Evolutionary conservation across 2,797 vertebrate species (phyloP).

Genomic region (Rhyacichthys aspro): DNA sequence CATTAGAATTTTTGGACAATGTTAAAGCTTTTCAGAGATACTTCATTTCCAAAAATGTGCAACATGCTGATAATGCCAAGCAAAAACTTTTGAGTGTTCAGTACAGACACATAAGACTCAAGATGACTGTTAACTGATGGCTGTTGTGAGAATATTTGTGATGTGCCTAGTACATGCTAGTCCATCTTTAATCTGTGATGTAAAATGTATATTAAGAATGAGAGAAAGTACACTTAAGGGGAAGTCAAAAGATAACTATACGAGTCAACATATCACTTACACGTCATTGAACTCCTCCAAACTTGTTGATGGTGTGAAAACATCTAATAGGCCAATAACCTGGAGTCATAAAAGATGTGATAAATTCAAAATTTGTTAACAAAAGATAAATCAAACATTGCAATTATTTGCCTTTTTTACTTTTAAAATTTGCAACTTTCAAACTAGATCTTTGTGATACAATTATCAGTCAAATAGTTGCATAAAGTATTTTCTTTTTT

Average conservation of each 20-base stretch:
- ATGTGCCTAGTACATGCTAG: conserved; percentile 29
- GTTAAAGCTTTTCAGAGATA: too few species aligned
- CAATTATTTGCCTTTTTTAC: too few species aligned
- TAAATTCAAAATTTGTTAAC: too few species aligned
- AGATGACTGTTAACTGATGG: conserved; percentile 74
- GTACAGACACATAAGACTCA: conserved; percentile 16
- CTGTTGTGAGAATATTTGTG: conserved; percentile 63
- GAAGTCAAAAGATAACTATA: background rate
- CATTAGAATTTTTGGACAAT: too few species aligned
- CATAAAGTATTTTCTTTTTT: background rate
- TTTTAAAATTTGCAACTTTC: too few species aligned
- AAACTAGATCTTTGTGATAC: too few species aligned
- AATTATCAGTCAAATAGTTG: too few species aligned
- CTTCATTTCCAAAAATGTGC: conserved; percentile 46
- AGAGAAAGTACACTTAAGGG: too few species aligned
- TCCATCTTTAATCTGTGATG: too few species aligned
- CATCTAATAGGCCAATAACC: conserved; percentile 97
- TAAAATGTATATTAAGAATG: too few species aligned
- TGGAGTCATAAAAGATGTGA: conserved; percentile 42
- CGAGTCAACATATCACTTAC: conserved; percentile 83
- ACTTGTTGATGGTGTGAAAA: conserved; percentile 90
- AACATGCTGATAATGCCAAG: conserved; percentile 36
- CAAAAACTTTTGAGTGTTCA: conserved; percentile 56
- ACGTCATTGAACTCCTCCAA: conserved; percentile 96
- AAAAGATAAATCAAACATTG: too few species aligned